Conservation (phyloP, 2,113 vertebrate species). For the Aviceda subcristata region DNA sequence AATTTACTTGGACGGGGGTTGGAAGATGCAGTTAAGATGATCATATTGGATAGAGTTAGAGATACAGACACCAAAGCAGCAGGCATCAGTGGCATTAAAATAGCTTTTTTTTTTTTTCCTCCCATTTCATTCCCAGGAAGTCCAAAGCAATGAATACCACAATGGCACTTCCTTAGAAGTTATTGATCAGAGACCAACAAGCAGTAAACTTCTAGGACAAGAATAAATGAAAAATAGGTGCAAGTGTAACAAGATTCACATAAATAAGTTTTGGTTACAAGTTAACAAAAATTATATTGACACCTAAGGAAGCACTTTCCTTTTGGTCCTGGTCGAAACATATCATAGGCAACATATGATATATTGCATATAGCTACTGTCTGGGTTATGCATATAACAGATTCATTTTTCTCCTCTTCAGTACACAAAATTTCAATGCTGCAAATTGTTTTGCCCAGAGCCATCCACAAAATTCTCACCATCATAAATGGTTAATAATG, state of each 20-base stretch:
- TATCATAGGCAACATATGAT: background rate
- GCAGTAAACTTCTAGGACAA: background rate
- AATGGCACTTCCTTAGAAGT: background rate
- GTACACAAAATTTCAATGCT: background rate
- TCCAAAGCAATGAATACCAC: background rate
- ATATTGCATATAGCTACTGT: background rate
- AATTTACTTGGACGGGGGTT: background rate
- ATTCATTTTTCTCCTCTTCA: background rate
- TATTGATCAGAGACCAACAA: background rate
- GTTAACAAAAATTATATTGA: background rate
- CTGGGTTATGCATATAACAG: background rate
- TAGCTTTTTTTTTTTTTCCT: background rate
- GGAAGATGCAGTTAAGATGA: background rate
- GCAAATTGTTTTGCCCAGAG: background rate
- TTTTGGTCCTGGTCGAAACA: background rate
- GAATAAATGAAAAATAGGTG: fast-evolving
- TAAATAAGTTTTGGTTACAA: background rate
- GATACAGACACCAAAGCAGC: background rate
- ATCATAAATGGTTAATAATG: background rate
- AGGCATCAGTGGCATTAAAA: background rate
- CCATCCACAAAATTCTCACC: background rate
- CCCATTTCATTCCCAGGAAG: background rate
- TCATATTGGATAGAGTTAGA: background rate
- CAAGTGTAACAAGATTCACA: background rate
- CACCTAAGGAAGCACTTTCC: background rate